These are phyloP conservation scores for Trogon melanurus DNA, from an alignment of 2,113 vertebrate genomes.

Conservation along the genomic window DNA sequence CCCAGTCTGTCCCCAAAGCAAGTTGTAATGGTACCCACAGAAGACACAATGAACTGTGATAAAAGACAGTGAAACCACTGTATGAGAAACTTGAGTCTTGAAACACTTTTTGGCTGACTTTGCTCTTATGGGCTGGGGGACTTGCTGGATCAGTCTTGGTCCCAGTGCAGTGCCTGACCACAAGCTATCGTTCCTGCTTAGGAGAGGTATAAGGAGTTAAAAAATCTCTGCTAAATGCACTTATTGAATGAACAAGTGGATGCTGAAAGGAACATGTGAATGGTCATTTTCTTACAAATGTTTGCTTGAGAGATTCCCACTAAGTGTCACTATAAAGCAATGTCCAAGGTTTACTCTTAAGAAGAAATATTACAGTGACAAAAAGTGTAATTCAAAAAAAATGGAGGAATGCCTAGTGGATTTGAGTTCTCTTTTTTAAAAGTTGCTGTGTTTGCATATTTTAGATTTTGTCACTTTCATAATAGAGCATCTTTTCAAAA, in stretches of 20 bases:
- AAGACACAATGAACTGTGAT: not conserved
- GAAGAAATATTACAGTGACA: not conserved
- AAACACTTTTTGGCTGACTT: not conserved
- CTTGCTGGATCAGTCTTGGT: not conserved
- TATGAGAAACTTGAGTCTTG: not conserved
- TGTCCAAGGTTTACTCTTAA: not conserved
- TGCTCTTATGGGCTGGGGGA: not conserved
- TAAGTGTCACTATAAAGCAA: not conserved
- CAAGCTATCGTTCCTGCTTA: not conserved
- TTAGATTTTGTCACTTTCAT: not conserved
- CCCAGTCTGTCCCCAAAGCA: not conserved
- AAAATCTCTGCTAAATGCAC: not conserved
- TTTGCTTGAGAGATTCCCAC: not conserved
- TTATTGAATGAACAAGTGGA: not conserved
- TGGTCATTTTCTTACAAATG: not conserved
- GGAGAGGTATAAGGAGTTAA: not conserved
- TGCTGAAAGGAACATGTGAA: not conserved
- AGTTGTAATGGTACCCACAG: not conserved
- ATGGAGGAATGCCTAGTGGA: not conserved
- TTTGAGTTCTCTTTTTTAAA: not conserved
- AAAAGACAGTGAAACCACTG: not conserved
- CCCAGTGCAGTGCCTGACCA: not conserved
- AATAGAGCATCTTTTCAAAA: not conserved
- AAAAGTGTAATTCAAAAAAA: not conserved
- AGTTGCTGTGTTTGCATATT: not conserved